These are phyloP conservation scores for Ectemnius continuus DNA, from an alignment of 2,888 invertebrate genomes.

Conservation along the genomic window DNA sequence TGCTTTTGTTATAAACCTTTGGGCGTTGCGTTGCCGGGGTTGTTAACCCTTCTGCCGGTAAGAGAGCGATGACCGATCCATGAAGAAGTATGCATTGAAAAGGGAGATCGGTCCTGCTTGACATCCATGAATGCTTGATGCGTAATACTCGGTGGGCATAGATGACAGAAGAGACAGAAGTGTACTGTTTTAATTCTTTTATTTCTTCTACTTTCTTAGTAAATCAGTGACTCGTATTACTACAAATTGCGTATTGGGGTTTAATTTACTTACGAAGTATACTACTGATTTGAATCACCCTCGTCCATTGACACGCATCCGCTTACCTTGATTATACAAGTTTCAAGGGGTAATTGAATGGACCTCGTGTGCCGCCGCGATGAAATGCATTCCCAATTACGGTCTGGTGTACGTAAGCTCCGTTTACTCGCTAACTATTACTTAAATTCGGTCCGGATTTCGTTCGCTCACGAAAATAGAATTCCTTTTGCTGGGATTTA, in stretches of 20 bases:
- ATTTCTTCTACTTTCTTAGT: conserved; percentile 74
- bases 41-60: neutral
- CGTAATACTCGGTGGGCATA: no score
- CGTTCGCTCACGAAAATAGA: neutral
- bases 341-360: conserved; percentile 57
- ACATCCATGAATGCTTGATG: neutral
- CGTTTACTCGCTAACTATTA: conserved; percentile 48
- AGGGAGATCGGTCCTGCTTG: neutral
- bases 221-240: conserved; percentile 74
- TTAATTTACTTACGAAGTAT: conserved; percentile 68
- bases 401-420: conserved; percentile 57
- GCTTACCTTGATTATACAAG: conserved; percentile 64
- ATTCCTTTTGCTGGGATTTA: no score
- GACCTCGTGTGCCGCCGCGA: conserved; percentile 48
- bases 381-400: conserved; percentile 58
- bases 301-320: conserved; percentile 53
- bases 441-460: conserved; percentile 12
- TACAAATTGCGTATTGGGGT: conserved; percentile 74
- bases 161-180: neutral
- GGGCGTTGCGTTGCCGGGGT: no score
- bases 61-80: neutral
- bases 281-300: conserved; percentile 58
- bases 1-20: conserved; percentile 44
- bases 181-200: conserved; percentile 67
- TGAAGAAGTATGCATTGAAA: neutral